phyloP scores from a whole-genome alignment of 2,113 vertebrate species.

The Calyptomena viridis region DNA sequence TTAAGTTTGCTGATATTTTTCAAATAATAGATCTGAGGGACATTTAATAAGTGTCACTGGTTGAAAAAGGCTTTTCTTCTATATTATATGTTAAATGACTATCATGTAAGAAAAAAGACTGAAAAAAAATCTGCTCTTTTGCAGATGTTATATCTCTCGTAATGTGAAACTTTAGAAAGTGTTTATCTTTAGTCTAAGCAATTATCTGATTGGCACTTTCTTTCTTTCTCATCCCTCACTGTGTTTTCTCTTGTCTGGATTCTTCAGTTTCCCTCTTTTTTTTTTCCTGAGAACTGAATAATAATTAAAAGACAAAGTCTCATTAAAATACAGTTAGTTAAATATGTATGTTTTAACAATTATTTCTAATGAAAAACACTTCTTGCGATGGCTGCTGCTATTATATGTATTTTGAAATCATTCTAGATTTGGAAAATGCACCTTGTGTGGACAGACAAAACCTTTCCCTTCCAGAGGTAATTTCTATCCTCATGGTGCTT shows the following conservation, averaged over 20 bases:
- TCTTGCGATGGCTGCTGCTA: not conserved
- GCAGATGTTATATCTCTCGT: not conserved
- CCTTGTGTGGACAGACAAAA: slow-evolving; percentile 22
- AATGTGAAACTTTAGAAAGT: not conserved
- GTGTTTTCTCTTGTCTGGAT: not conserved
- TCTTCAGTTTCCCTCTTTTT: not conserved
- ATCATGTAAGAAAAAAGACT: not conserved
- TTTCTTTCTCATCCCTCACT: not conserved
- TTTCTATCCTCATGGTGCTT: slow-evolving; percentile 28
- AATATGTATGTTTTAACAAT: not conserved
- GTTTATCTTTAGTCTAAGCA: slow-evolving; percentile 17
- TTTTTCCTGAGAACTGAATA: not conserved
- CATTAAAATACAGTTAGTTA: slow-evolving; percentile 11
- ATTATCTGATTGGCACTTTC: not conserved
- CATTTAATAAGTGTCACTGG: not conserved
- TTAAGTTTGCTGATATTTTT: not conserved
- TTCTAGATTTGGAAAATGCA: not conserved
- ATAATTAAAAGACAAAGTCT: not conserved
- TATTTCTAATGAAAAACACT: slow-evolving; percentile 17
- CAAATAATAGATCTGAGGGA: not conserved
- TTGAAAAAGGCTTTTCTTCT: not conserved
- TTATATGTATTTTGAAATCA: not conserved
- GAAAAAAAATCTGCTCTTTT: not conserved
- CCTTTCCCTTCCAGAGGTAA: slow-evolving; percentile 26
- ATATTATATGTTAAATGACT: not conserved